Evolutionary conservation across 2,113 vertebrate genomes (phyloP), one percentile per base, ranked within the genome.

Genomic region (Gavialis gangeticus): DNA sequence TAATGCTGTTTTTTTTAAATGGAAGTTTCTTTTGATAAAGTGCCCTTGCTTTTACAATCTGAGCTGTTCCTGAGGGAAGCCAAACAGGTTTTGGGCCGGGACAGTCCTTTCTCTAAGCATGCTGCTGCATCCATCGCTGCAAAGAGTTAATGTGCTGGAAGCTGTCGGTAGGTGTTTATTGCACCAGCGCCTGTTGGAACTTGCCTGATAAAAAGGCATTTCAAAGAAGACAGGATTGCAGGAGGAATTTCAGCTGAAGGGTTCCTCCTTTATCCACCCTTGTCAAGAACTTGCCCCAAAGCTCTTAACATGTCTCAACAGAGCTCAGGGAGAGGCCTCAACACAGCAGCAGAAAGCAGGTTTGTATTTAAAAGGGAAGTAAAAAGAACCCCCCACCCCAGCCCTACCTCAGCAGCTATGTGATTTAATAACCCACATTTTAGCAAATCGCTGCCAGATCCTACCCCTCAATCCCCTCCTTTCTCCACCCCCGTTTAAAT

Each of bases 141-240:
- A 7, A 95, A 91, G 17, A 67, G 95, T 97, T 97, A 97, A 97
- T 55, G 28, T 14, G 87, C 91, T 82, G 80, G 46, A 18, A 75
- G 89, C 76, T 7, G 46, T 17, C 94, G 16, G 12, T 55, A 83
- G 93, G 91, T 78, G 34, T 21, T 54, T 37, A 5, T 2, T 25
- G 82, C 58, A 46, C 11, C 55, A 30, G 84, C 83, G 88, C 97
- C 67, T 75, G 98, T 97, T 77, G 64, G 10, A 69, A 98, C 98
- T 97, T 97, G 98, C 92, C 97, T 73, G 88, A 96, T 96, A 89
- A 98, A 96, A 97, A 98, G 95, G 91, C 95, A 91, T 97, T 96
- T 95, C 94, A 97, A 96, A 96, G 14, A 81, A 96, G 91, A 69
- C 89, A 85, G 97, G 91, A 89, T 97, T 96, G 96, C 96, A 91